Conservation (phyloP, 2,888 invertebrate species). For the Oligia fasciuncula region DNA sequence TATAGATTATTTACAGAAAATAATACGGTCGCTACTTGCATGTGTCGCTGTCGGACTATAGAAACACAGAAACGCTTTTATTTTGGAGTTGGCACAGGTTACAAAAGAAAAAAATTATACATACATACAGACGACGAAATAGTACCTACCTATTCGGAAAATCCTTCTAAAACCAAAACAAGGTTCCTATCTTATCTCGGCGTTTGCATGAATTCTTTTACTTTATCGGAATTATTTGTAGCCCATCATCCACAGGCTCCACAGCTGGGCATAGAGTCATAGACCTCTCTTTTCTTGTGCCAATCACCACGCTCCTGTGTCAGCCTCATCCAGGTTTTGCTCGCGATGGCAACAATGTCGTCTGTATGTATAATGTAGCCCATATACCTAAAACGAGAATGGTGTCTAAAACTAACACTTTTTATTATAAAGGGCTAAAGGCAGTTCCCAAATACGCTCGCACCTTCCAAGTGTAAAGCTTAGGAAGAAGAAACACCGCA, state of each 20-base stretch:
- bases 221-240: neutral
- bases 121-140: neutral
- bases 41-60: neutral
- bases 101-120: neutral
- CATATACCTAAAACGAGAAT: no score
- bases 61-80: constrained; percentile 1
- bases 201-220: neutral
- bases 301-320: no score
- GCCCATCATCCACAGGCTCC: no score
- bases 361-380: no score
- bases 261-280: no score
- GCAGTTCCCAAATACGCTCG: no score
- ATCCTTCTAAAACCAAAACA: neutral
- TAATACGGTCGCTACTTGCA: neutral
- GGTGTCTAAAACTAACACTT: neutral
- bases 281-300: no score
- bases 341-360: no score
- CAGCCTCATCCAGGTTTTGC: no score
- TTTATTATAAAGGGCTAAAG: neutral
- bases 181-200: neutral
- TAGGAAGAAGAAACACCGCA: neutral
- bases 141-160: neutral
- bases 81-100: constrained; percentile 19
- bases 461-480: neutral
- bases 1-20: neutral